Conservation (phyloP, 2,113 vertebrate species). For the Mola mola region DNA sequence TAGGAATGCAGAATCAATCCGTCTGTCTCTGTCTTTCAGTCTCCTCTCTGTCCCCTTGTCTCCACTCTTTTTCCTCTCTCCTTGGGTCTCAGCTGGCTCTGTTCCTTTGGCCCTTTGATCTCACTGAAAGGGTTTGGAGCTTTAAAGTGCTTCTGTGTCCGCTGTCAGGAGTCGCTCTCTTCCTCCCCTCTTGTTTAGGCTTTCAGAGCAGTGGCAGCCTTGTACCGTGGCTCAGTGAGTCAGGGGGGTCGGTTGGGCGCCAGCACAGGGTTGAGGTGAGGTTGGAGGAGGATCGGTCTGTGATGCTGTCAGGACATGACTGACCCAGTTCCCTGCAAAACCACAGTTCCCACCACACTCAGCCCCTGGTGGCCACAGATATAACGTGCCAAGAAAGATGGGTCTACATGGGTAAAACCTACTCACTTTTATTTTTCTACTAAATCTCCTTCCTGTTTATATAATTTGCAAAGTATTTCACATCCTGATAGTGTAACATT, state of each 20-base stretch:
- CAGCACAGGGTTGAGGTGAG: constrained; percentile 47
- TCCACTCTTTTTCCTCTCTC: constrained; percentile 54
- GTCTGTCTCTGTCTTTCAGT: constrained; percentile 43
- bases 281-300: constrained; percentile 16
- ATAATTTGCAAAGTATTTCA: no score
- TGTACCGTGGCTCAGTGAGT: constrained; percentile 57
- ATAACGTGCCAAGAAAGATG: constrained; percentile 7
- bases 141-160: constrained; percentile 81
- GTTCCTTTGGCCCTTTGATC: constrained; percentile 78
- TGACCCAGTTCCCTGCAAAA: constrained; percentile 40
- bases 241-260: constrained; percentile 6
- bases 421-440: background rate
- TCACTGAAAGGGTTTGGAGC: constrained; percentile 76
- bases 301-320: constrained; percentile 54
- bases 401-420: background rate
- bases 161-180: constrained; percentile 77
- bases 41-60: constrained; percentile 43
- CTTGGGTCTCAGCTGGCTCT: constrained; percentile 70
- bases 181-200: constrained; percentile 62
- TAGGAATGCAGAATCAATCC: constrained; percentile 27
- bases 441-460: background rate
- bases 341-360: constrained; percentile 25
- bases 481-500: no score
- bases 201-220: constrained; percentile 65
- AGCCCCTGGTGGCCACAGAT: constrained; percentile 40